These are phyloP conservation scores for Cheilosia scutellata DNA, from an alignment of 2,888 invertebrate genomes.

Conservation along the genomic window DNA sequence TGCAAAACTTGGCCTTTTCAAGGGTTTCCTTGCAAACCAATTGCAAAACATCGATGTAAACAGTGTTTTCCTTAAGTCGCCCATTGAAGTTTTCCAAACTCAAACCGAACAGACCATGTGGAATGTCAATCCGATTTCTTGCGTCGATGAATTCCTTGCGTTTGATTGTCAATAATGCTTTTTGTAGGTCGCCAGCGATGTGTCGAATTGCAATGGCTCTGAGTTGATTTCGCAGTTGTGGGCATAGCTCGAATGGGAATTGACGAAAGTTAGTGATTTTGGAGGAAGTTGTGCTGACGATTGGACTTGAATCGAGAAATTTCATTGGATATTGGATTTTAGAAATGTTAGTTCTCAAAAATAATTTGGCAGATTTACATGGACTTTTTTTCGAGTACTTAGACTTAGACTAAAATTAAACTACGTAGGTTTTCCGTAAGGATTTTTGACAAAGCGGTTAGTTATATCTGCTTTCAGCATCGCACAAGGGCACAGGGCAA, in stretches of 20 bases:
- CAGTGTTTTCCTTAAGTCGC: neutral
- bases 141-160: neutral
- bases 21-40: slow-evolving; percentile 5
- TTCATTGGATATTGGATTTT: neutral
- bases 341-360: too few relatives aligned
- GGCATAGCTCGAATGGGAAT: neutral
- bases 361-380: too few relatives aligned
- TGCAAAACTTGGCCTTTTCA: slow-evolving; percentile 31
- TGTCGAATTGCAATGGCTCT: neutral
- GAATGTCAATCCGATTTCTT: slow-evolving; percentile 20
- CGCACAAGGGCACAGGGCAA: too few relatives aligned
- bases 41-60: slow-evolving; percentile 9
- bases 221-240: neutral
- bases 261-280: neutral
- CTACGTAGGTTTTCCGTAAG: too few relatives aligned
- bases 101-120: slow-evolving; percentile 19
- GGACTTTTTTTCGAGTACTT: too few relatives aligned
- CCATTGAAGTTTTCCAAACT: slow-evolving; percentile 1
- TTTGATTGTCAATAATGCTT: neutral
- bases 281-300: neutral
- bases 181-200: neutral
- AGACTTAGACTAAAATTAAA: too few relatives aligned
- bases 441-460: too few relatives aligned
- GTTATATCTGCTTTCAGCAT: too few relatives aligned
- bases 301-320: neutral